phyloP scores from a whole-genome alignment of 2,888 invertebrate species.

The Heliconius cydno region DNA sequence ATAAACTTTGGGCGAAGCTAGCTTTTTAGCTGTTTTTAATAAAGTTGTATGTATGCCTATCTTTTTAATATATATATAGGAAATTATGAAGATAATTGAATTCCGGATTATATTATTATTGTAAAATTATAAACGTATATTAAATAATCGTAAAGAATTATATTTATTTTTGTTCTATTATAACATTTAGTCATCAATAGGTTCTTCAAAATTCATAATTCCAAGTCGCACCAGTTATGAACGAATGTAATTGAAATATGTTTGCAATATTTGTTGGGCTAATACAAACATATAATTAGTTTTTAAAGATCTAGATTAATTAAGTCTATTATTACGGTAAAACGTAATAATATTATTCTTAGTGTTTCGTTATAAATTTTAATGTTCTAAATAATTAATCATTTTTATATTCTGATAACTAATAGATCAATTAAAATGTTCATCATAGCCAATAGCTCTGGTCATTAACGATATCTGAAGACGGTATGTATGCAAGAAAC shows the following conservation, averaged over 20 bases:
- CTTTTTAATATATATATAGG: background rate
- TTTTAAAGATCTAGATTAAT: too few relatives aligned
- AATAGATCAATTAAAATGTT: slow-evolving; percentile 54
- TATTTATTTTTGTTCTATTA: too few relatives aligned
- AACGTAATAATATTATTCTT: too few relatives aligned
- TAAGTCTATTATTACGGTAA: too few relatives aligned
- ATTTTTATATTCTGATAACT: slow-evolving; percentile 59
- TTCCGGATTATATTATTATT: background rate
- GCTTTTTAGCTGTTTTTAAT: slow-evolving; percentile 44
- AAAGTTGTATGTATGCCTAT: background rate
- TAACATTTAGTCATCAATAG: too few relatives aligned
- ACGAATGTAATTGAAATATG: too few relatives aligned
- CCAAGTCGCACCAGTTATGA: too few relatives aligned
- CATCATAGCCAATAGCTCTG: background rate
- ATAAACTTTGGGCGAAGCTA: slow-evolving; percentile 31
- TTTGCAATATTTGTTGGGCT: too few relatives aligned
- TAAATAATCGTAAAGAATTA: background rate
- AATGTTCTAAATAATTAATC: background rate
- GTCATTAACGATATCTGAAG: slow-evolving; percentile 1
- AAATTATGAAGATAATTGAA: background rate
- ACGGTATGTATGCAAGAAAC: slow-evolving; percentile 45
- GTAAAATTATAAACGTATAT: background rate
- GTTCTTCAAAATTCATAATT: too few relatives aligned
- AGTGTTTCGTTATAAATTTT: too few relatives aligned
- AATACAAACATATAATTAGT: too few relatives aligned